Evolutionary conservation across 2,888 invertebrate genomes (phyloP).

Genomic region (Rhagonycha fulva): DNA sequence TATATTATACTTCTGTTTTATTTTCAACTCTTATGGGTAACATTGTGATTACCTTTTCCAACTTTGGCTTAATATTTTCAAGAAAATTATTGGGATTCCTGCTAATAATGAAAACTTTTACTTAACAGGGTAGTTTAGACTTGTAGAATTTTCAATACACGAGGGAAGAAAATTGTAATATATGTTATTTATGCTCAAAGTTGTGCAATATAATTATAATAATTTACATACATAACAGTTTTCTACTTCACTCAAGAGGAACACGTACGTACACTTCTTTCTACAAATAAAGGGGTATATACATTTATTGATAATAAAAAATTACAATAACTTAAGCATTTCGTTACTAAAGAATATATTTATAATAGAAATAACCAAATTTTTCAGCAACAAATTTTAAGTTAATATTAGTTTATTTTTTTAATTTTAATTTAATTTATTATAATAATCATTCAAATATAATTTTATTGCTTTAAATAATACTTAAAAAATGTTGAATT

Average conservation of each 20-base stretch:
- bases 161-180: slow-evolving; percentile 13
- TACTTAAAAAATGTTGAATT: neutral
- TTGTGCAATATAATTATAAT: neutral
- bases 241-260: no score
- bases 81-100: neutral
- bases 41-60: slow-evolving; percentile 37
- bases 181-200: neutral
- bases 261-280: no score
- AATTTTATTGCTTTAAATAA: neutral
- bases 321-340: no score
- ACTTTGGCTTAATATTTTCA: slow-evolving; percentile 3
- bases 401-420: no score
- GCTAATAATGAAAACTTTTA: neutral
- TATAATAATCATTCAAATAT: no score
- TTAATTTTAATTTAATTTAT: no score
- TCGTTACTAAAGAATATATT: no score
- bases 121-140: neutral
- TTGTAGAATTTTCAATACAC: slow-evolving; percentile 23
- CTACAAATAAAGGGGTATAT: no score
- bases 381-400: no score
- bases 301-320: no score
- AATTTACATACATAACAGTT: neutral
- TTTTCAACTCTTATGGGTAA: slow-evolving; percentile 35
- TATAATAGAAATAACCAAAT: no score
- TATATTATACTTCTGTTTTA: slow-evolving; percentile 39